Evolutionary conservation across 2,888 invertebrate genomes (phyloP), one percentile per base, ranked within the genome.

Genomic region (Steinernema hermaphroditum): DNA sequence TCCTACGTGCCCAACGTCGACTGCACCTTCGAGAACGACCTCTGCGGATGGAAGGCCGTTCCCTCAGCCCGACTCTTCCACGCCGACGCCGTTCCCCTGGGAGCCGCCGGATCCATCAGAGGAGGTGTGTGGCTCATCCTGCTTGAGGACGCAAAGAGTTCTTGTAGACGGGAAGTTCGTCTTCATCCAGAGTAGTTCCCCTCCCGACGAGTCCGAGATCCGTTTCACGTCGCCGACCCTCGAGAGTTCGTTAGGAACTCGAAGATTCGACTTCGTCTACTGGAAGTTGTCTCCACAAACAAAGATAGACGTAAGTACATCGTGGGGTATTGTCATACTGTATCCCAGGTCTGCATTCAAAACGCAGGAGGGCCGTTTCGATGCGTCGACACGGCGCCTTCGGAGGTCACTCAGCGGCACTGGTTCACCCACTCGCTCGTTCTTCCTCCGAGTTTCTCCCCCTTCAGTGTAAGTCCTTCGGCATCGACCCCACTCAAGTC

Each of bases 401-500:
- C 62, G 2, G 62, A 62, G 32, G 62, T 62, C 62, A 62, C 62
- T 1, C 62, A 62, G 32, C 62, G 62, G 2, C 62, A 62, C 62
- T 62, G 62, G 62, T 62, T 62, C 62, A 62, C 62, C 32, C 62
- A 62, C 62, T 62, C 62, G 4, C 62, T 62, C 62, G 27, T 8
- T 8, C 62, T 62, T 8, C 62, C 62, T 24, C 62, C 62, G 2
- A 62, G 62, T 16, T 62, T 62, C 32, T 62, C 62, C 14, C 62
- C 62, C 9, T 62, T 62, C 62, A 62, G 62, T 32, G 62, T 62
- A 14, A 29, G 62, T 32, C 27, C 24, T 37, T 8, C 6, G 37
- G 12, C 37, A 12, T 4, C 37, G 6, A 8, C 4, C 37, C 12
- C 12, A n/a, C n/a, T n/a, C n/a, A n/a, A n/a, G n/a, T 32, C 1